These are phyloP conservation scores for Tenrec ecaudatus DNA, from an alignment of 2,113 vertebrate species.

Conservation along the genomic window DNA sequence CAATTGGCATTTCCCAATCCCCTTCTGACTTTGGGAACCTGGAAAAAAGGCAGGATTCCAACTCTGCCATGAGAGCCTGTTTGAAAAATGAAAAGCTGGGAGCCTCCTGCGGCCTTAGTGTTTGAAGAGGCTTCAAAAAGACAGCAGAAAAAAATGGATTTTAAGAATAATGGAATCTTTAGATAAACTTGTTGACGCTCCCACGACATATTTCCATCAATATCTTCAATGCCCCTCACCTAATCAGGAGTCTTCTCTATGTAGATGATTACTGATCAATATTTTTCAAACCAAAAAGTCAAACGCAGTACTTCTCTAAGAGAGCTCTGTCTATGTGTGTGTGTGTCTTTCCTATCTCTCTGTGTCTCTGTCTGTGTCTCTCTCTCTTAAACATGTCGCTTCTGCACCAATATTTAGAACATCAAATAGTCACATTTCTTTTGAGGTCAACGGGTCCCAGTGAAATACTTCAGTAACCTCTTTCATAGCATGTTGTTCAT, in stretches of 20 bases:
- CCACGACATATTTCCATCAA: neutral
- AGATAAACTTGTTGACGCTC: no score
- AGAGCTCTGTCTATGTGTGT: no score
- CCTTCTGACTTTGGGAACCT: neutral
- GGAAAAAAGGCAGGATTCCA: constrained; percentile 8
- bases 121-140: no score
- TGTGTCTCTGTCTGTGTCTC: neutral
- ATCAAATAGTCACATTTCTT: neutral
- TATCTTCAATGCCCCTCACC: neutral
- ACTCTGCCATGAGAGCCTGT: neutral
- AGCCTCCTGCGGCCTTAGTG: neutral
- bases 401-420: neutral
- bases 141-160: no score
- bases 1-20: constrained; percentile 42
- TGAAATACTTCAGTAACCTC: constrained; percentile 46
- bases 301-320: neutral
- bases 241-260: neutral
- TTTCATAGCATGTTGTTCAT: constrained; percentile 56
- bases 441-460: neutral
- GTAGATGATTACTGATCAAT: neutral
- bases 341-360: neutral
- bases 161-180: no score
- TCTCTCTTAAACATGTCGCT: neutral
- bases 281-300: neutral
- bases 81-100: neutral